Percentiles rank a stretch among this genome's conserved stretches.
These are phyloP conservation scores for Papilio aristodemus DNA, from an alignment of 1,140 invertebrate genomes.

Conservation along the genomic window DNA sequence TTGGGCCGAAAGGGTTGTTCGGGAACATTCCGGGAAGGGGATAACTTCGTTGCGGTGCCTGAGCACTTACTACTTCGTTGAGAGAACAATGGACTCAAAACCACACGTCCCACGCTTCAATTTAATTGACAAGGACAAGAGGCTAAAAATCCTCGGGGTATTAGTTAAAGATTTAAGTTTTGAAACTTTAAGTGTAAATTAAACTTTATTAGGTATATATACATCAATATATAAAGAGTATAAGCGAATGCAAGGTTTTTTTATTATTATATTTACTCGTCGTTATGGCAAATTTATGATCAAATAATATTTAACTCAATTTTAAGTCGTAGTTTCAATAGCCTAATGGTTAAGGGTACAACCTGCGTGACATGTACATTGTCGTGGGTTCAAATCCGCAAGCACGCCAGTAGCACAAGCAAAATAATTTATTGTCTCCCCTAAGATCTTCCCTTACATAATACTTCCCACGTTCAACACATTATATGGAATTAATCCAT, in stretches of 20 bases:
- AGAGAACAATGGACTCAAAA: slow-evolving; percentile 25
- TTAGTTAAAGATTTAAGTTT: background rate
- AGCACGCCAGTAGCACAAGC: too few relatives aligned
- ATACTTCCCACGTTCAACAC: background rate
- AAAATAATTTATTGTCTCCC: background rate
- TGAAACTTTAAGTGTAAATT: too few relatives aligned
- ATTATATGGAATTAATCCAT: slow-evolving; percentile 13
- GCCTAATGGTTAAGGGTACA: too few relatives aligned
- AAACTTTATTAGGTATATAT: too few relatives aligned
- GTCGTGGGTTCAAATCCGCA: too few relatives aligned
- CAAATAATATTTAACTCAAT: too few relatives aligned
- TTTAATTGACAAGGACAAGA: slow-evolving; percentile 24
- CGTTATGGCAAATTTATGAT: too few relatives aligned
- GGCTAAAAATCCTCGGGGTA: background rate
- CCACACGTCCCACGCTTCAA: slow-evolving; percentile 21
- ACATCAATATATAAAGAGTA: too few relatives aligned
- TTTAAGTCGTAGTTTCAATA: too few relatives aligned
- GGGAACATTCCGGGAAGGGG: slow-evolving; percentile 22
- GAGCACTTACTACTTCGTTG: slow-evolving; percentile 24
- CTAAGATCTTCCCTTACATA: background rate
- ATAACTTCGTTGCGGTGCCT: slow-evolving; percentile 25
- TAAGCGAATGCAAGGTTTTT: too few relatives aligned
- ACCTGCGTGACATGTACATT: too few relatives aligned
- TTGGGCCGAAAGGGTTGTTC: slow-evolving; percentile 22
- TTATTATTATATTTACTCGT: too few relatives aligned